Percentiles rank a stretch among this genome's conserved stretches.
These are phyloP conservation scores for Mamestra configurata DNA, from an alignment of 1,140 invertebrate species.

Conservation along the genomic window DNA sequence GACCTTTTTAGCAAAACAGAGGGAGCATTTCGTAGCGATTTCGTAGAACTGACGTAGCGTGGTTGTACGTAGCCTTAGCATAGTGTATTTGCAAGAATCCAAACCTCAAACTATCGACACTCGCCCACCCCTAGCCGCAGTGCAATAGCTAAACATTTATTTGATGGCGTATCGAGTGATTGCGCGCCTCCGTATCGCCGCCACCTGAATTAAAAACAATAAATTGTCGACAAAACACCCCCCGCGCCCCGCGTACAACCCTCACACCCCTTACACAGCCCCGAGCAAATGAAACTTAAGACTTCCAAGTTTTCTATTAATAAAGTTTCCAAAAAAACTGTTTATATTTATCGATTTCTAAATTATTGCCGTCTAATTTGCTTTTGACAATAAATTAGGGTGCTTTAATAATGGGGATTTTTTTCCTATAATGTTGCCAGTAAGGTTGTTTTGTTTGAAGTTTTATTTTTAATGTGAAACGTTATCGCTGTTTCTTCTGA, in stretches of 20 bases:
- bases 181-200: conserved; percentile 59
- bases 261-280: conserved; percentile 42
- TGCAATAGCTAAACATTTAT: conserved; percentile 67
- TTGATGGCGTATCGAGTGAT: conserved; percentile 65
- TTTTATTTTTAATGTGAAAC: not conserved
- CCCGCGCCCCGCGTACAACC: conserved; percentile 1
- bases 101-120: conserved; percentile 33
- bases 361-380: conserved; percentile 42
- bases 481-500: too few species aligned
- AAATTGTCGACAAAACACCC: conserved; percentile 62
- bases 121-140: conserved; percentile 27
- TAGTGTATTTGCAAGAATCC: too few species aligned
- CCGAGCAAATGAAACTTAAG: conserved; percentile 53
- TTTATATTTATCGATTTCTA: conserved; percentile 67
- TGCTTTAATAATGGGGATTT: conserved; percentile 17
- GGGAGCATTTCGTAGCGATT: not conserved
- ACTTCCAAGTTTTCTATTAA: conserved; percentile 64
- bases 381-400: conserved; percentile 32
- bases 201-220: conserved; percentile 76
- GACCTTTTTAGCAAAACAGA: too few species aligned
- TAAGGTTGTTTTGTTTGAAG: conserved; percentile 3
- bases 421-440: not conserved
- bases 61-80: too few species aligned
- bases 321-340: conserved; percentile 68
- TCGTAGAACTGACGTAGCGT: not conserved